Base-by-base conservation (phyloP, 1,140 invertebrate species). In the Brachionus plicatilis region DNA sequence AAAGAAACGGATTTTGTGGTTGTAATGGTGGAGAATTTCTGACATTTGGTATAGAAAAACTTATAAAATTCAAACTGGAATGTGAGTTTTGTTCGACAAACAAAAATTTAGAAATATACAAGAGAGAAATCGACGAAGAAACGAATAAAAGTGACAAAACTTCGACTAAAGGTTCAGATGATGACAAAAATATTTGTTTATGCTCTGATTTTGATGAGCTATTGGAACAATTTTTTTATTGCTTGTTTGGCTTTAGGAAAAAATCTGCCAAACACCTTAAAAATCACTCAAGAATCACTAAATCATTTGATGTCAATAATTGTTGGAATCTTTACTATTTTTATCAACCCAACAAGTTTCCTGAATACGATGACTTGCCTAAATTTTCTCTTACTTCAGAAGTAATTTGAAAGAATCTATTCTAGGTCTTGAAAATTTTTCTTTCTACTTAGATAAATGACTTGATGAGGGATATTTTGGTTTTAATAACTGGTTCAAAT, bases 1-100 rank as follows among this genome's bases (percentile, higher is more conserved):
- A 37, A 17, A 80, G 79, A 65, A 82, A 82, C 43, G 79, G 79
- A 8, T 82, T 82, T 47, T 82, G 79, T 82, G 50, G 79, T 27
- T 24, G 33, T 14, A 82, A 82, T 47, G 24, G 65, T 82, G 79
- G 79, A 5, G 79, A 82, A 82, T 65, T 82, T 82, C 29, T 82
- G 20, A 43, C 17, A 24, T 82, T 53, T 33, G 7, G 24, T 8
- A 82, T 82, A 1, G 37, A 68, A 82, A 68, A 60, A 41, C 45
- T 65, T 4, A 82, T 43, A 12, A 60, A 68, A 41, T 24, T 82
- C 37, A 82, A 65, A 20, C 53, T 45, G 8, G 65, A 82, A 60
- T 82, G 79, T 68, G 65, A 68, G 12, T 29, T 41, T 65, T 82
- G 79, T 27, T 45, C 68, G n/a, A 8, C n/a, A 8, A 80, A 80